phyloP scores from a whole-genome alignment of 2,888 invertebrate genomes.

The Cosmia pyralina region DNA sequence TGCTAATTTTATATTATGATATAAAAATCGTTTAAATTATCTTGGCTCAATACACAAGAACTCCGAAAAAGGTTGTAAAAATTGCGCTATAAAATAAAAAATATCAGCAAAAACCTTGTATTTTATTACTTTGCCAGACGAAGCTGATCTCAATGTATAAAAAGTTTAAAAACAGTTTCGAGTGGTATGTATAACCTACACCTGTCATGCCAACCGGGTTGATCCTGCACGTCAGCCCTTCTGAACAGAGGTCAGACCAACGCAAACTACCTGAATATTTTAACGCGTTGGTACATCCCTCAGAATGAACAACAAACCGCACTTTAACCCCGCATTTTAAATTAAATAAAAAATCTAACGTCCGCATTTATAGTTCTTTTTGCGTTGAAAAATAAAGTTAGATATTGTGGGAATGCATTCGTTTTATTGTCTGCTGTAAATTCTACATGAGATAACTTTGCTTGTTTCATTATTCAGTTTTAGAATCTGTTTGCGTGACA shows the following conservation, averaged over 20 bases:
- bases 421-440: slow-evolving; percentile 35
- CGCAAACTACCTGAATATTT: slow-evolving; percentile 75
- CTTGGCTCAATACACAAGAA: slow-evolving; percentile 11
- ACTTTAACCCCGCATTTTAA: slow-evolving; percentile 62
- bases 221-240: slow-evolving; percentile 61
- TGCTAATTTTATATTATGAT: not conserved
- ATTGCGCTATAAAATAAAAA: slow-evolving; percentile 17
- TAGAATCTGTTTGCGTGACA: slow-evolving; percentile 33
- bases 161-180: slow-evolving; percentile 51
- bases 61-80: slow-evolving; percentile 18
- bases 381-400: slow-evolving; percentile 44
- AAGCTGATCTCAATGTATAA: slow-evolving; percentile 21
- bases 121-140: slow-evolving; percentile 36
- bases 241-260: slow-evolving; percentile 75
- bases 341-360: slow-evolving; percentile 59
- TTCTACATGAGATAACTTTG: slow-evolving; percentile 29
- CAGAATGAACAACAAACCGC: slow-evolving; percentile 69
- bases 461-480: slow-evolving; percentile 43
- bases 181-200: slow-evolving; percentile 47
- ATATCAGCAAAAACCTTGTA: slow-evolving; percentile 17
- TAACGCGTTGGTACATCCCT: slow-evolving; percentile 67
- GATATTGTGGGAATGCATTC: slow-evolving; percentile 43
- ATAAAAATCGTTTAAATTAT: slow-evolving; percentile 18
- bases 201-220: slow-evolving; percentile 61
- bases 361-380: slow-evolving; percentile 19